These are phyloP conservation scores for Tragulus kanchil DNA, from an alignment of 2,113 vertebrate genomes.

Conservation along the genomic window DNA sequence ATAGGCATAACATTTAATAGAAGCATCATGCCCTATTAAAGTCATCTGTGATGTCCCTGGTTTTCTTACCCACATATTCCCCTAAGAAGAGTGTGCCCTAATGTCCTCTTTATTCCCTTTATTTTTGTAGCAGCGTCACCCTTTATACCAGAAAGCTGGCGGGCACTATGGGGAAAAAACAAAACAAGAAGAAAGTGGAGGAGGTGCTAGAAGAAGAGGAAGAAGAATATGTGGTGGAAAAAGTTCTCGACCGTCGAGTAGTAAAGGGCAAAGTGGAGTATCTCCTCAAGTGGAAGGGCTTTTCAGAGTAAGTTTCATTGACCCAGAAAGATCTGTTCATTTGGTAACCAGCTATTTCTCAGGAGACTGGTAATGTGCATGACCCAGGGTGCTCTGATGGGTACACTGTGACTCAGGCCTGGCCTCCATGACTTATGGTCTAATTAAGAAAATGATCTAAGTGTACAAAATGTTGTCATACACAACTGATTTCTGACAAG, in stretches of 20 bases:
- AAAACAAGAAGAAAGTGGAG: constrained; percentile 98
- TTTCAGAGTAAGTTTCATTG: constrained; percentile 94
- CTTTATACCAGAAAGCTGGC: constrained; percentile 91
- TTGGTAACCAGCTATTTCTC: background rate
- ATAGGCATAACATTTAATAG: background rate
- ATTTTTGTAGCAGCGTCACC: constrained; percentile 85
- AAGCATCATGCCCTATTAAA: background rate
- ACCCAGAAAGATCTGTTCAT: background rate
- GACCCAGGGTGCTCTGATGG: background rate
- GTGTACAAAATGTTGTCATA: background rate
- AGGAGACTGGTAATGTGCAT: background rate
- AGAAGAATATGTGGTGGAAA: constrained; percentile 98
- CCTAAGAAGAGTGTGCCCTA: background rate
- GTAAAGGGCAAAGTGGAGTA: constrained; percentile 98
- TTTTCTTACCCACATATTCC: background rate
- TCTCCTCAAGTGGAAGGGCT: constrained; percentile 99
- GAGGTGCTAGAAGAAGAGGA: constrained; percentile 97
- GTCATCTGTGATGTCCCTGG: background rate
- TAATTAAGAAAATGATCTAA: background rate
- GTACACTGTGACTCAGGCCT: background rate
- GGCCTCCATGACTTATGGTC: background rate
- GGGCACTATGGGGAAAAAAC: constrained; percentile 93
- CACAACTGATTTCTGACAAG: constrained; percentile 27
- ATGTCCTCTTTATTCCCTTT: background rate
- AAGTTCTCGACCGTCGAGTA: constrained; percentile 96